phyloP scores from a whole-genome alignment of 2,888 invertebrate species.

The Mimachlamys varia region DNA sequence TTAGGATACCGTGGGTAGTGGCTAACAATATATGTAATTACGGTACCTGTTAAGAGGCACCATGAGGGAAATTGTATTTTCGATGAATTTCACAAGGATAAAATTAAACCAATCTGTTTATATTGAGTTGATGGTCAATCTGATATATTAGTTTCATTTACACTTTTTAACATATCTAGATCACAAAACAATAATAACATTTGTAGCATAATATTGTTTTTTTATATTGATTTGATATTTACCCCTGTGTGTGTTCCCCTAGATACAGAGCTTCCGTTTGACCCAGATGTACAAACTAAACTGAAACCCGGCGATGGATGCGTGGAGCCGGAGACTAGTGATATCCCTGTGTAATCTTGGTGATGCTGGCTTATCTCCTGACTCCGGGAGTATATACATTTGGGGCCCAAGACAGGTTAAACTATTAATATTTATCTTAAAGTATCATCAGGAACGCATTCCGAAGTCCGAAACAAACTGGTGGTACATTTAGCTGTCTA shows the following conservation, averaged over 20 bases:
- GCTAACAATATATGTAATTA: constrained; percentile 11
- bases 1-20: background rate
- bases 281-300: constrained; percentile 36
- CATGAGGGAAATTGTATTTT: background rate
- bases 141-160: background rate
- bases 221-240: background rate
- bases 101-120: background rate
- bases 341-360: constrained; percentile 3
- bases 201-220: background rate
- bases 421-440: constrained; percentile 28
- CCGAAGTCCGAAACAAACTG: constrained; percentile 11
- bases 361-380: constrained; percentile 3
- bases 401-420: constrained; percentile 7
- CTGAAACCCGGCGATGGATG: constrained; percentile 25
- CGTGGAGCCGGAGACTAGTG: constrained; percentile 23
- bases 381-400: constrained; percentile 10
- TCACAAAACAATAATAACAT: background rate
- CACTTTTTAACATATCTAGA: background rate
- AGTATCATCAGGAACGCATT: background rate
- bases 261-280: constrained; percentile 28
- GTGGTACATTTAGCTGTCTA: background rate
- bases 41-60: background rate
- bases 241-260: background rate
- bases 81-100: background rate
- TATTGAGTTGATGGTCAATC: background rate